These are phyloP conservation scores for Phylloscopus trochilus DNA, from an alignment of 2,113 vertebrate species.

Conservation along the genomic window DNA sequence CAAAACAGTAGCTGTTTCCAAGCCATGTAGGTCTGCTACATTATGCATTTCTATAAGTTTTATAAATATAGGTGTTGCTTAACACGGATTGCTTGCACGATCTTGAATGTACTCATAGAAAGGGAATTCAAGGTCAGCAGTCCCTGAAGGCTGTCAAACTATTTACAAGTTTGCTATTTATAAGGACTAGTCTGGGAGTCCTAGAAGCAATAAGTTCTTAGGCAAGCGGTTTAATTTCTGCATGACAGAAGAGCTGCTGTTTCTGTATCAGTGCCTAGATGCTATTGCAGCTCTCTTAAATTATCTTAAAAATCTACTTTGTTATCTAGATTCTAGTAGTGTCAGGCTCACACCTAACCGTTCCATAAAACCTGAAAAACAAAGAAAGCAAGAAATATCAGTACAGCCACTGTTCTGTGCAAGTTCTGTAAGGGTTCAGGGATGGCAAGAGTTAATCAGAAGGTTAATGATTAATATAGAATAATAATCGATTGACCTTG, in stretches of 20 bases:
- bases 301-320: neutral
- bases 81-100: slow-evolving; percentile 12
- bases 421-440: neutral
- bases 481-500: slow-evolving; percentile 37
- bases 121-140: slow-evolving; percentile 66
- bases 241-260: neutral
- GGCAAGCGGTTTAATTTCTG: slow-evolving; percentile 55
- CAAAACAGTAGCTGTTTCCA: slow-evolving; percentile 34
- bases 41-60: slow-evolving; percentile 56
- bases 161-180: slow-evolving; percentile 72
- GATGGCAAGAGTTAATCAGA: slow-evolving; percentile 19
- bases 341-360: neutral
- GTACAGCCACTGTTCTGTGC: neutral
- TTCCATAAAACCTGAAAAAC: neutral
- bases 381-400: neutral
- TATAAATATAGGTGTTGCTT: slow-evolving; percentile 61
- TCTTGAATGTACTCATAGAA: slow-evolving; percentile 35
- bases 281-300: slow-evolving; percentile 10
- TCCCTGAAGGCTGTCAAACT: slow-evolving; percentile 61
- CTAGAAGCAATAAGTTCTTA: slow-evolving; percentile 49
- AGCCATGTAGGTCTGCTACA: slow-evolving; percentile 4
- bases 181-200: slow-evolving; percentile 64
- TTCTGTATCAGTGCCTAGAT: neutral
- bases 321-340: neutral
- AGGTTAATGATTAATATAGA: slow-evolving; percentile 28